Evolutionary conservation across 2,113 vertebrate genomes (phyloP).

Genomic region (Tragelaphus strepsiceros): DNA sequence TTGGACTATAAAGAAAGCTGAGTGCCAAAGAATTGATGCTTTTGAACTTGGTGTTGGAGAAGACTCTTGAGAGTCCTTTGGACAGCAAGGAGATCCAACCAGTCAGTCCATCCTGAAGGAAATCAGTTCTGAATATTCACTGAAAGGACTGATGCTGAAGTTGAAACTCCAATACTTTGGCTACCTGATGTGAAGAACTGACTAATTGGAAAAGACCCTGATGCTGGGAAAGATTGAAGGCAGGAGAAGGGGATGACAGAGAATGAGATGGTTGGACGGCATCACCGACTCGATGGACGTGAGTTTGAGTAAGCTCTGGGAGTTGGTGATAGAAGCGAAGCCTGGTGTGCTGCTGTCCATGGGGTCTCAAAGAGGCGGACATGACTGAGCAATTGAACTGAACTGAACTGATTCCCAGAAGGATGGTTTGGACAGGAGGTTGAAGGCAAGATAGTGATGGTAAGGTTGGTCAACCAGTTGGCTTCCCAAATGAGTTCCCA

Average conservation of each 20-base stretch:
- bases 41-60: not conserved
- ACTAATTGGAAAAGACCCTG: not conserved
- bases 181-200: not conserved
- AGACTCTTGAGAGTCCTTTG: not conserved
- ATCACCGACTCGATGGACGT: fast-evolving
- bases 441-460: not conserved
- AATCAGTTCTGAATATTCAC: not conserved
- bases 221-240: not conserved
- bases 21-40: not conserved
- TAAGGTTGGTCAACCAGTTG: not conserved
- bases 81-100: not conserved
- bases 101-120: not conserved
- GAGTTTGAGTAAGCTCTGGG: not conserved
- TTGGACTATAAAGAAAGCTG: not conserved
- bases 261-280: not conserved
- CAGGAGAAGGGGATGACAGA: not conserved
- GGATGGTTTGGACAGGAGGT: not conserved
- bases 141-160: not conserved
- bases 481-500: not conserved
- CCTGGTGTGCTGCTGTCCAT: fast-evolving
- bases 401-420: not conserved
- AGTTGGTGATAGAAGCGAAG: not conserved
- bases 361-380: fast-evolving
- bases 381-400: not conserved
- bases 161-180: not conserved